Base-by-base conservation (phyloP, 2,888 invertebrate species). In the Nemotelus pantherinus region DNA sequence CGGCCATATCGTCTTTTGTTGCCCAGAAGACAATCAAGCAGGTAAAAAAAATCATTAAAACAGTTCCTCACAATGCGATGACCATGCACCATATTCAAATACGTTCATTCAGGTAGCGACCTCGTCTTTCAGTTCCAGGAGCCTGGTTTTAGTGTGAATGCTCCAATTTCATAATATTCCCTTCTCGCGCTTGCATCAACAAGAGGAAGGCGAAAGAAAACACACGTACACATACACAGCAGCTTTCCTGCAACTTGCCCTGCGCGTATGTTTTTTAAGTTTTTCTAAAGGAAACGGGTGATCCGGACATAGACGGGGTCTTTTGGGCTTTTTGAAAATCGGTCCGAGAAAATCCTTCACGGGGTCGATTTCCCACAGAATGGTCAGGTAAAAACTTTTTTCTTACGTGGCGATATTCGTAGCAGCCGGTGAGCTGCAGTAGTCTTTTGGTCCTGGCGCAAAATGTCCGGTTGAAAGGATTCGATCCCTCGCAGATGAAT, bases 391-490 rank as follows among this genome's bases (percentile, higher is more conserved):
- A 41, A 44, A 47, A 47, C 9, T 65, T 7, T 2, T 25, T 25
- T 25, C 25, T 25, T 25, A 25, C 25, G 25, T 25, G 25, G 25
- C 25, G 25, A 10, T 39, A 5, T 63, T 43, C 63, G 9, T 3
- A 43, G 7, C 3, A 43, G 63, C 9, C 63, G 3, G 25, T 63
- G 25, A 63, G 3, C 39, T 25, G 41, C 3, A 39, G 41, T 9
- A 9, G 41, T 2, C 58, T 58, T 58, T 58, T 6, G 43, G 10
- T 45, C 45, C 45, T 45, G 10, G 3, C 65, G 45, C 47, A 47
- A 6, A 45, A 65, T 65, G 65, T 44, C 65, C 47, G 44, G n/a
- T 65, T 2, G 65, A 65, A 65, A 65, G 65, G 10, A 44, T 45
- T 65, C 44, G 3, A 47, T 9, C 25, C 45, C 9, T 44, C 10